Percentiles rank a stretch among this genome's conserved stretches.
These are phyloP conservation scores for Lasioglossum figueresi DNA, from an alignment of 2,888 invertebrate genomes.

Conservation along the genomic window DNA sequence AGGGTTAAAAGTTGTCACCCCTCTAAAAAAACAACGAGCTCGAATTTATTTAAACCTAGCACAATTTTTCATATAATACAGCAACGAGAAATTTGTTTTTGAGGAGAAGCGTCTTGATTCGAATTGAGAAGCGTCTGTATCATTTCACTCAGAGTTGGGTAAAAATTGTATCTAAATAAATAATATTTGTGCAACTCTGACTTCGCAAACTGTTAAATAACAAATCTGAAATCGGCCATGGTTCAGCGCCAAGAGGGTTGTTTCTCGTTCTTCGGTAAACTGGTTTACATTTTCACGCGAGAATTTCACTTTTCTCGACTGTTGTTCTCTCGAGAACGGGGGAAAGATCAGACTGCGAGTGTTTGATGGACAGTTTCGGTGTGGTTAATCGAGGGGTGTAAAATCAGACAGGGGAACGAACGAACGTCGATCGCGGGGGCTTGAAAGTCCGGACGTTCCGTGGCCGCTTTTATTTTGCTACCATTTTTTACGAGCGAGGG, in stretches of 20 bases:
- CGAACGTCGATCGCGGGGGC: background rate
- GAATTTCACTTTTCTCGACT: background rate
- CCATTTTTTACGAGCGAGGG: slow-evolving; percentile 21
- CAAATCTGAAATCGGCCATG: no score
- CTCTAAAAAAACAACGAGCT: no score
- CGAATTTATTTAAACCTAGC: no score
- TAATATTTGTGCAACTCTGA: no score
- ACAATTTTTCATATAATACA: no score
- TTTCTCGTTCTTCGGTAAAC: background rate
- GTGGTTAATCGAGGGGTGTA: background rate
- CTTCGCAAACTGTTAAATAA: no score
- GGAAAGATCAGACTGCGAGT: background rate
- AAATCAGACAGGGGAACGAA: background rate
- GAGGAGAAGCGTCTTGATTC: no score
- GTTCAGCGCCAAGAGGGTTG: background rate
- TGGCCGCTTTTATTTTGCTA: slow-evolving; percentile 3
- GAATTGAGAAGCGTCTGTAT: no score
- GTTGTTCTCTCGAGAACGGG: background rate
- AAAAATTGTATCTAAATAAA: no score
- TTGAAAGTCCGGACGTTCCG: background rate
- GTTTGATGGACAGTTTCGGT: background rate
- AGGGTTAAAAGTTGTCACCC: no score
- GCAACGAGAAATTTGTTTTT: no score
- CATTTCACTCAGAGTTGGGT: no score
- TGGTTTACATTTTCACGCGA: background rate